Percentiles rank a stretch among this genome's conserved stretches.
Conservation (phyloP, 2,113 vertebrate genomes). For the Urocolius indicus region DNA sequence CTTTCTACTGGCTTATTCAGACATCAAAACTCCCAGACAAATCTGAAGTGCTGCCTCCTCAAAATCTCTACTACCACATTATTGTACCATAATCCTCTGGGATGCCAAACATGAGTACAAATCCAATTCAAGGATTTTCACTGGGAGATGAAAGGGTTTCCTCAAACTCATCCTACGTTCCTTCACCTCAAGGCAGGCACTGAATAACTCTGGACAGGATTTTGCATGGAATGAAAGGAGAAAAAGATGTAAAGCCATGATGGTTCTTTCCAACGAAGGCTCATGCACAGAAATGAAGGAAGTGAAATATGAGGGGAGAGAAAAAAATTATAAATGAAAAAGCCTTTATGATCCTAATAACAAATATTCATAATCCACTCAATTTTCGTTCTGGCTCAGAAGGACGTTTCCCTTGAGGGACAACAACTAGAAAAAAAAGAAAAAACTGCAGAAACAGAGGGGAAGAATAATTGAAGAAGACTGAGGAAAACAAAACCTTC, state of each 20-base stretch:
- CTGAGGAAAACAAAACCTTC: background rate
- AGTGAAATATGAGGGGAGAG: background rate
- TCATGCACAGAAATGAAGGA: background rate
- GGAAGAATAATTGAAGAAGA: background rate
- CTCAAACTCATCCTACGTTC: background rate
- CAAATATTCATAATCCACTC: slow-evolving; percentile 7
- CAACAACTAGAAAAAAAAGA: background rate
- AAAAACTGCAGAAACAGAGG: background rate
- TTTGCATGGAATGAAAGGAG: slow-evolving; percentile 25
- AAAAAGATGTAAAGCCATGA: background rate
- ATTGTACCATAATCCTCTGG: background rate
- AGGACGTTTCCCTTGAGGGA: background rate
- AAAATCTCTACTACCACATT: background rate
- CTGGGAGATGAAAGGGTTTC: slow-evolving; percentile 13
- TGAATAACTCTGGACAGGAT: slow-evolving; percentile 26
- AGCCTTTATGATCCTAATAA: slow-evolving; percentile 12
- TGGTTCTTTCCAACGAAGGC: background rate
- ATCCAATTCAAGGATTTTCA: slow-evolving; percentile 21
- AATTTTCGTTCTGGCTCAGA: slow-evolving; percentile 14
- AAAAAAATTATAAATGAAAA: background rate
- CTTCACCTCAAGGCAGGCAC: background rate
- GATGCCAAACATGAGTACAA: background rate
- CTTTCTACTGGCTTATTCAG: background rate
- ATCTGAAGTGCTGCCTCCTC: background rate
- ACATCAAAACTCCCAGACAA: background rate